Evolutionary conservation across 2,888 invertebrate species (phyloP), one percentile per base, ranked within the genome.

Genomic region (Rhingia rostrata): DNA sequence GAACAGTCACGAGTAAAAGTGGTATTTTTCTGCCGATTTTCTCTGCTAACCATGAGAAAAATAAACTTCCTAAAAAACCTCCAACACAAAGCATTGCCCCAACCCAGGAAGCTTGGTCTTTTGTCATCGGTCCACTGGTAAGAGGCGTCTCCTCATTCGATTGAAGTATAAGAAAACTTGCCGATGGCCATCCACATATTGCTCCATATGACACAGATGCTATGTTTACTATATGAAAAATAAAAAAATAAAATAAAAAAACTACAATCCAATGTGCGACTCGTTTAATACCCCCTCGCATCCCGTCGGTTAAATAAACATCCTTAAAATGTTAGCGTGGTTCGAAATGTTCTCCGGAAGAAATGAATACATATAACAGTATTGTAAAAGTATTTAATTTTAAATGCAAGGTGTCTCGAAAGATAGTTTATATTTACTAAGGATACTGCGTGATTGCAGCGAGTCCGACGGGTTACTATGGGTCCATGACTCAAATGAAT

Each of bases 181-280:
- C 87, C 0, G 91, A 91, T 0, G 89, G 87, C 92, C 92, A 92
- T 35, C 91, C 91, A 61, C 88, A 88, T 63, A 88, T 89, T 0
- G 89, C 88, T 1, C 91, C 91, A 88, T 89, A 90, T 0, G 89
- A 89, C n/a, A 91, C 86, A 10, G 91, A 85, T 0, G 88, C 86
- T 1, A 91, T 89, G 53, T 91, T 91, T 0, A 87, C 90, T 90
- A 83, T 0, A 22, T 22, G 1, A 22, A 5, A 5, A 0, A 32
- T 1, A 22, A 47, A 47, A 10, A 22, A 0, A 14, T 2, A 22
- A 3, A 30, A 6, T 4, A 49, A 22, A 14, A 3, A 10, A 43
- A 14, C 22, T 7, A 9, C 22, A 22, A 22, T 22, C 22, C 47
- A 6, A 14, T 6, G 4, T 12, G 1, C 12, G 22, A 22, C 1